These are phyloP conservation scores for Radopholus similis DNA, from an alignment of 1,140 invertebrate species.

Conservation along the genomic window DNA sequence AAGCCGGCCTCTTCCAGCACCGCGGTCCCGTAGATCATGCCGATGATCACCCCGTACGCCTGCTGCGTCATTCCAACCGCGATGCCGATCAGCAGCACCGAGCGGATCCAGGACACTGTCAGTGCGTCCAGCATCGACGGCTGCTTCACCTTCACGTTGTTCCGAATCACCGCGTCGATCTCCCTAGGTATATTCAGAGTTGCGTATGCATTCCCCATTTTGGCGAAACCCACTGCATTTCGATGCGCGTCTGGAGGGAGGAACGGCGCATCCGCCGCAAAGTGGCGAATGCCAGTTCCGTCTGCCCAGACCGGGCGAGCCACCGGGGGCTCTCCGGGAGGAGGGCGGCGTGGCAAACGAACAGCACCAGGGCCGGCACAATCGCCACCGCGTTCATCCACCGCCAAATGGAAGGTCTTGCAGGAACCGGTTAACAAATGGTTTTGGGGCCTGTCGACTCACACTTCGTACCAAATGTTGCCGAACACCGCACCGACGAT, in stretches of 20 bases:
- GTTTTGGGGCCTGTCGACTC: not conserved
- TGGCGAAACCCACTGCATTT: slow-evolving; percentile 14
- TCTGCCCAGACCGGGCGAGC: slow-evolving; percentile 10
- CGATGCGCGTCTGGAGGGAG: not conserved
- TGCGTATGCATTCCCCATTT: no score
- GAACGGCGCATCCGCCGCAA: not conserved
- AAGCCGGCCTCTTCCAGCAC: slow-evolving; percentile 9
- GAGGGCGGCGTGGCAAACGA: slow-evolving; percentile 1
- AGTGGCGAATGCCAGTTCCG: not conserved
- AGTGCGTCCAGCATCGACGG: no score
- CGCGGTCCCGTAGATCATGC: slow-evolving; percentile 8
- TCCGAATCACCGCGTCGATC: no score
- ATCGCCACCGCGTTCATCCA: slow-evolving; percentile 9
- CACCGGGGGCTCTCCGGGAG: slow-evolving; percentile 14
- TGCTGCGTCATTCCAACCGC: slow-evolving; percentile 3
- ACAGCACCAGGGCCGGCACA: not conserved
- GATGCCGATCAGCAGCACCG: slow-evolving; percentile 7
- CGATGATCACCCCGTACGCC: slow-evolving; percentile 5
- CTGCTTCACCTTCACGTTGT: no score
- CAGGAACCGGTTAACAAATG: not conserved
- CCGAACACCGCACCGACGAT: slow-evolving; percentile 13
- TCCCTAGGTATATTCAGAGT: no score
- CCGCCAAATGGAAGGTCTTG: slow-evolving; percentile 10
- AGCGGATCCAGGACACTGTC: slow-evolving; percentile 13
- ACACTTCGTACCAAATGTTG: slow-evolving; percentile 17